phyloP scores from a whole-genome alignment of 35 echinoderm and acorn worm species.

The Nesometra sesokonis region DNA sequence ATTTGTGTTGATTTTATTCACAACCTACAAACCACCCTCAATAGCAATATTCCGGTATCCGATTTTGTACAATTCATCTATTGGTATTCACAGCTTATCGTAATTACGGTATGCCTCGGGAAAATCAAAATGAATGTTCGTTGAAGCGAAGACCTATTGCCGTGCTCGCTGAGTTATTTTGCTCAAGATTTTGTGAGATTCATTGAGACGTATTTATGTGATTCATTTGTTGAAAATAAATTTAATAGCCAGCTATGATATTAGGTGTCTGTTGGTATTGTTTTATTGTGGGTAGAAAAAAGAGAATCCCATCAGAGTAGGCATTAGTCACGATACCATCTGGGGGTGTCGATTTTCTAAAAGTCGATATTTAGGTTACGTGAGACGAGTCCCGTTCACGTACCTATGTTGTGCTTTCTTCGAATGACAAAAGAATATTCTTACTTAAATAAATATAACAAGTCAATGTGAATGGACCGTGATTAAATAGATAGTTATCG shows the following conservation, averaged over 20 bases:
- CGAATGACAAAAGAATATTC: not conserved
- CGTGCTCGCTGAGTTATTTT: too few species aligned
- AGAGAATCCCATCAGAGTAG: not conserved
- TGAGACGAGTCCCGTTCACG: not conserved
- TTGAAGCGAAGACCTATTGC: too few species aligned
- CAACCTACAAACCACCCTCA: not conserved
- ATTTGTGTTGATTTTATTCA: not conserved
- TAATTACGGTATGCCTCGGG: not conserved
- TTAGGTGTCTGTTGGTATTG: not conserved
- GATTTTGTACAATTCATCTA: not conserved
- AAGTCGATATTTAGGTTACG: not conserved
- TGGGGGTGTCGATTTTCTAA: not conserved
- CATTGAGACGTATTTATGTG: not conserved
- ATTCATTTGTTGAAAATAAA: not conserved
- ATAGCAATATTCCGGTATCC: not conserved
- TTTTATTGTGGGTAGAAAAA: not conserved
- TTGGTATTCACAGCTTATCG: not conserved
- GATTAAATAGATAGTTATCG: too few species aligned
- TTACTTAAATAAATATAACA: not conserved
- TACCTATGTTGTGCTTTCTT: not conserved
- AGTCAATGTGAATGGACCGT: not conserved
- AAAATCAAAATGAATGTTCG: not conserved
- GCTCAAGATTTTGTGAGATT: too few species aligned
- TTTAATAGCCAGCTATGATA: not conserved
- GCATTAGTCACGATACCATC: not conserved